Evolutionary conservation across 1,140 invertebrate genomes (phyloP).

Genomic region (Camponotus pennsylvanicus): DNA sequence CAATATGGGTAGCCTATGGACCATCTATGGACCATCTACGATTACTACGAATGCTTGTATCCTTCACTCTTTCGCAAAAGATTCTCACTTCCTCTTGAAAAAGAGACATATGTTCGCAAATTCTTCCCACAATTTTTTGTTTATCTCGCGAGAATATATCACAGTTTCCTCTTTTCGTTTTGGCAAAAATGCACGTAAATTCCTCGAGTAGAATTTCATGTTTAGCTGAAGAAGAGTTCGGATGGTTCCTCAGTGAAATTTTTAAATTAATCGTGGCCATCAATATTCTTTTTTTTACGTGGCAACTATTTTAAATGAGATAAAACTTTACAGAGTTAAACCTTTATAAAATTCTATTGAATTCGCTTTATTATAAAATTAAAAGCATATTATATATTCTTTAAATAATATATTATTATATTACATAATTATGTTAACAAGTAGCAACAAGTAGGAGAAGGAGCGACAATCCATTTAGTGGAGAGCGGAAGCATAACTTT

Average conservation of each 20-base stretch:
- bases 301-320: neutral
- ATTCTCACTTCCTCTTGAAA: neutral
- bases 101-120: slow-evolving; percentile 62
- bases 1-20: slow-evolving; percentile 68
- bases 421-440: neutral
- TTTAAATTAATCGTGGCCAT: neutral
- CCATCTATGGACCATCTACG: slow-evolving; percentile 76
- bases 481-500: slow-evolving; percentile 12
- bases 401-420: neutral
- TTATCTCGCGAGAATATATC: neutral
- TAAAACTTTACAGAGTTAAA: neutral
- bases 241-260: neutral
- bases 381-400: neutral
- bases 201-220: neutral
- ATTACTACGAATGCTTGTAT: slow-evolving; percentile 68
- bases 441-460: neutral
- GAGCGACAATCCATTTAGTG: neutral
- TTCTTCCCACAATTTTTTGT: slow-evolving; percentile 57
- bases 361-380: slow-evolving; percentile 1
- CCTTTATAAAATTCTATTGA: neutral
- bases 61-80: neutral
- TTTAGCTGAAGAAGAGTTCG: neutral
- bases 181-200: slow-evolving; percentile 22
- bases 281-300: neutral
- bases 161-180: slow-evolving; percentile 5